These are phyloP conservation scores for Aleiodes sp. DNA, from an alignment of 1,140 invertebrate species.

Conservation along the genomic window DNA sequence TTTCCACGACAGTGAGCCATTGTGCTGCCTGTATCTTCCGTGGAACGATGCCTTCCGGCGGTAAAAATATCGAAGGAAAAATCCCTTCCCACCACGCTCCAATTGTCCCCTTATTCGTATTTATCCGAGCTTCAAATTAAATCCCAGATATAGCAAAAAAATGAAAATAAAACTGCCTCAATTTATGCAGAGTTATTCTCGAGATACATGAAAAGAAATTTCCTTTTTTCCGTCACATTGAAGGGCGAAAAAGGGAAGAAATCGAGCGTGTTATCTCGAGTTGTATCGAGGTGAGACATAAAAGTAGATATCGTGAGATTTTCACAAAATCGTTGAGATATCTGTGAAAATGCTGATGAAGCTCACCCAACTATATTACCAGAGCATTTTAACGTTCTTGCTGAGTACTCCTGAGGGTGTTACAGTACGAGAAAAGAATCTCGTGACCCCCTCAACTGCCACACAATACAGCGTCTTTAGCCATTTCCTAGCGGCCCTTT, in stretches of 20 bases:
- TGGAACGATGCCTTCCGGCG: slow-evolving; percentile 19
- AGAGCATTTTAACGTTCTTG: slow-evolving; percentile 9
- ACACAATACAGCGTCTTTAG: too few relatives aligned
- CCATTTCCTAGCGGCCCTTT: too few relatives aligned
- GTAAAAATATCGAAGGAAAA: slow-evolving; percentile 24
- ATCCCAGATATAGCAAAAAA: not conserved
- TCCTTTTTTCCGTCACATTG: not conserved
- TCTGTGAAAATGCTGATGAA: slow-evolving; percentile 30
- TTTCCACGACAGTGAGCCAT: not conserved
- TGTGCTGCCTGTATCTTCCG: slow-evolving; percentile 3
- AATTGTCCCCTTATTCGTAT: slow-evolving; percentile 24
- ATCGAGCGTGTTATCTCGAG: not conserved
- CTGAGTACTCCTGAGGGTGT: not conserved
- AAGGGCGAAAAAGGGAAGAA: not conserved
- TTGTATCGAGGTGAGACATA: slow-evolving; percentile 4
- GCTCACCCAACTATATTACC: not conserved
- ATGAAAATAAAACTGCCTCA: not conserved
- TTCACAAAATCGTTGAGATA: not conserved
- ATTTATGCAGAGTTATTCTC: not conserved
- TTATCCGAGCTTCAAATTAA: slow-evolving; percentile 21
- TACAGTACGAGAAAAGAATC: not conserved
- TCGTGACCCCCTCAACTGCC: not conserved
- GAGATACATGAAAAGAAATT: slow-evolving; percentile 8
- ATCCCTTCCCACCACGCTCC: slow-evolving; percentile 14
- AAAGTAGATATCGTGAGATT: slow-evolving; percentile 11